Evolutionary conservation across 2,113 vertebrate genomes (phyloP), one percentile per base, ranked within the genome.

Genomic region (Pedetes capensis): DNA sequence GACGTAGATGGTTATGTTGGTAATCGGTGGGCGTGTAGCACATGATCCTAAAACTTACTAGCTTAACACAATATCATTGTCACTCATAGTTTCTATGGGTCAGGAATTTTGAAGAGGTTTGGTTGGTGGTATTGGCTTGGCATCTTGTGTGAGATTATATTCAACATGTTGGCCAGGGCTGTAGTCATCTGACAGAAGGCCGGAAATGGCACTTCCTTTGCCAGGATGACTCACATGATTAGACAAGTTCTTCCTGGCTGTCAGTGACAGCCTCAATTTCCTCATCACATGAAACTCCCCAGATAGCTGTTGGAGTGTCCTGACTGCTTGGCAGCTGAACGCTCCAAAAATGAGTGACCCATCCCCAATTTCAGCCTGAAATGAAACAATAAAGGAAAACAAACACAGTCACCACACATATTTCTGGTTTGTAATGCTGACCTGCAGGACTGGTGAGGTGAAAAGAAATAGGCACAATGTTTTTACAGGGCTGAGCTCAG

Each of bases 131-230:
- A 20, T 44, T 92, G 25, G 3, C 8, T 75, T 51, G 5, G 10
- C 20, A 29, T 59, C 5, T 23, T 1, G 44, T n/a, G 22, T 51
- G 47, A 59, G 14, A 13, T 22, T 87, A 32, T 22, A 11, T n/a
- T 51, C 4, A 74, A 53, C 12, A 23, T 1, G 0, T 20, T 83
- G 55, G n/a, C 14, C 16, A 71, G 25, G 0, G 0, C 37, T 63
- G 4, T 4, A n/a, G 4, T 80, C 10, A 53, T 80, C 13, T 37
- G 12, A 63, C 49, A 25, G 27, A 79, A 29, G 2, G 6, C 17
- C 59, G 22, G 32, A 16, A 34, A 27, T 23, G 1, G 11, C 16
- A 2, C 23, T 72, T 69, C 37, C 12, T 32, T 22, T 80, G 57
- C 37, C 34, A 64, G n/a, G 22, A 66, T 18, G 5, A 12, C 2